Base-by-base conservation (phyloP, 2,113 vertebrate species). In the Symphodus melops region DNA sequence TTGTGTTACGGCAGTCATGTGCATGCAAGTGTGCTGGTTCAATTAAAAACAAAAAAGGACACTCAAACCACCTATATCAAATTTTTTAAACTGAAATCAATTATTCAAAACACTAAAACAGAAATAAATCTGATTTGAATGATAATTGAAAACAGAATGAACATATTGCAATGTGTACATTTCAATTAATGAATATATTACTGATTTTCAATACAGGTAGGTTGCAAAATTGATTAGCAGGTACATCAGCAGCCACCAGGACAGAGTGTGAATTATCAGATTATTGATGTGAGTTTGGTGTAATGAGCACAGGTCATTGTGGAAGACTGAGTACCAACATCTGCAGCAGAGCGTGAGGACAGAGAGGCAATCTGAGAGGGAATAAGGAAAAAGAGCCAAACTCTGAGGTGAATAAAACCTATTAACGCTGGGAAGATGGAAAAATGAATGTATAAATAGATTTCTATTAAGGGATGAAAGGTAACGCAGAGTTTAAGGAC, bases 201-300 rank as follows among this genome's bases (percentile, higher is more conserved):
- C 36, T 33, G 82, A 80, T 88, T 82, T 86, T 69, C 87, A 68
- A 68, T 83, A n/a, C n/a, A n/a, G n/a, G n/a, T n/a, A 63, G 65
- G 53, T 42, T 72, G 48, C 25, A 89, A 82, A 85, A 49, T 51
- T 79, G 85, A 82, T 89, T 72, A 84, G 77, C 54, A 72, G 72
- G 55, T 72, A 80, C 64, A 79, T 82, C 70, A 68, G 56, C 74
- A 74, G 83, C 65, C 68, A 72, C 82, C 69, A 37, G 20, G 49
- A 74, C 44, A 73, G 46, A 73, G 77, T 60, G 0, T 86, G 82
- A 85, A 74, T 77, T 17, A 48, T 48, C 80, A 76, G 49, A 62
- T 82, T 83, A 81, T 81, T 86, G 82, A 86, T 83, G 84, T 25
- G 48, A 46, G 62, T 61, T 52, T 1, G 39, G 23, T 20, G 70